phyloP scores from a whole-genome alignment of 2,113 vertebrate genomes.

The Pipra filicauda region DNA sequence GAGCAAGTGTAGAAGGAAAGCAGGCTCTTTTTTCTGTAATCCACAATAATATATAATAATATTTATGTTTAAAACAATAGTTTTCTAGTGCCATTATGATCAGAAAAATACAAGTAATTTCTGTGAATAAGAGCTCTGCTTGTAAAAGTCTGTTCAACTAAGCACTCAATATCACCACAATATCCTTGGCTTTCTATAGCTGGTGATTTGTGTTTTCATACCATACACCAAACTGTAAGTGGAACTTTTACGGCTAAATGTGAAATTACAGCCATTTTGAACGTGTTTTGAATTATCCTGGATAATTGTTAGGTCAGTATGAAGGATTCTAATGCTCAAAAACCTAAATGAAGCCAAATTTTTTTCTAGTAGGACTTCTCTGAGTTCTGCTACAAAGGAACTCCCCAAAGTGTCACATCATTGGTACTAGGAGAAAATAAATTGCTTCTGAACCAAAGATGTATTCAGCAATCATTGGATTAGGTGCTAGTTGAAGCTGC shows the following conservation, averaged over 20 bases:
- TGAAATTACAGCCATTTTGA: neutral
- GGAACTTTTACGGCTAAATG: neutral
- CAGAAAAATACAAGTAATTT: neutral
- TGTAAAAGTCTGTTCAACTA: neutral
- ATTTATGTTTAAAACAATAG: neutral
- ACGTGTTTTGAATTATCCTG: neutral
- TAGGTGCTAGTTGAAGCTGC: neutral
- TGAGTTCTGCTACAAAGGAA: neutral
- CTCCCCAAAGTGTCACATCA: neutral
- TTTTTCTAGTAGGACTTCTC: neutral
- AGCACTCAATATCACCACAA: neutral
- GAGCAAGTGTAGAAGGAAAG: neutral
- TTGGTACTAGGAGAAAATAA: neutral
- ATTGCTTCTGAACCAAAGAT: neutral
- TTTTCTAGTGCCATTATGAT: neutral
- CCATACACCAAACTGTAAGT: neutral
- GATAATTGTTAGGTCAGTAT: neutral
- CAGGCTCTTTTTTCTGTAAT: neutral
- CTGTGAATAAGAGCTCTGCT: neutral
- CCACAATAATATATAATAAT: neutral
- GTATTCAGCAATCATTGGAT: neutral
- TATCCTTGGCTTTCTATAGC: neutral
- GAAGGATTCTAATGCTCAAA: neutral
- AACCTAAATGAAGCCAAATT: neutral
- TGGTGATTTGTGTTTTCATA: neutral